These are phyloP conservation scores for Drosophila nigromelanica DNA, from an alignment of 1,140 invertebrate species.

Conservation along the genomic window DNA sequence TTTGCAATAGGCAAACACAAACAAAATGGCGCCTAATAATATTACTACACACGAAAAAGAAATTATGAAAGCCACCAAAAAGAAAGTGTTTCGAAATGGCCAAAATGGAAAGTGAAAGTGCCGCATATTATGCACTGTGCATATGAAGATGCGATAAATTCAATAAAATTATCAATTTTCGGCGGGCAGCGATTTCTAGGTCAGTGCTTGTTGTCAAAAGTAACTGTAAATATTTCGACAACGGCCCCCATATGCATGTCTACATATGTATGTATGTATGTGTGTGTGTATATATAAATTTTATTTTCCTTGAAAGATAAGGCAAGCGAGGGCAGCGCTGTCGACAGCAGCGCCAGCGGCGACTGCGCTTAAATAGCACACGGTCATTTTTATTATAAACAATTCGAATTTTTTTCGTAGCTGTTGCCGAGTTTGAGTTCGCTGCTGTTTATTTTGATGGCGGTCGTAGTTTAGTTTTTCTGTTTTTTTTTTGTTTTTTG, in stretches of 20 bases:
- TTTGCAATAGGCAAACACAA: constrained; percentile 72
- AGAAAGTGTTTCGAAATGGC: constrained; percentile 81
- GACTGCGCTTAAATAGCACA: constrained; percentile 77
- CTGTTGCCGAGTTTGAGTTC: constrained; percentile 68
- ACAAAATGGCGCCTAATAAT: constrained; percentile 72
- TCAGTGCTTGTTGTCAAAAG: constrained; percentile 51
- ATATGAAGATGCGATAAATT: constrained; percentile 23
- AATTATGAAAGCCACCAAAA: constrained; percentile 78
- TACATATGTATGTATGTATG: background rate
- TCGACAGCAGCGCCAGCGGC: constrained; percentile 30
- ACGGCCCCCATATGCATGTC: constrained; percentile 31
- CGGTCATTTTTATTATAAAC: constrained; percentile 83
- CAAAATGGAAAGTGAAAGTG: constrained; percentile 72
- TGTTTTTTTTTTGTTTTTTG: constrained; percentile 36
- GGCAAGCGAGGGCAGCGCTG: constrained; percentile 46
- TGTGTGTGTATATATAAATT: constrained; percentile 45
- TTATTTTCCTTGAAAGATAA: constrained; percentile 82
- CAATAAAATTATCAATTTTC: constrained; percentile 47
- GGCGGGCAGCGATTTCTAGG: constrained; percentile 59
- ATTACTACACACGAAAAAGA: constrained; percentile 70
- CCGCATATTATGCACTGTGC: constrained; percentile 28
- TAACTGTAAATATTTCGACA: constrained; percentile 72
- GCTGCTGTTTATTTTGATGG: constrained; percentile 59
- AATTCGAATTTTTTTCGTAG: constrained; percentile 63
- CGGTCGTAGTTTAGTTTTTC: constrained; percentile 48